Conservation (phyloP, 2,797 vertebrate species). For the Schizothorax lantsangensis region DNA sequence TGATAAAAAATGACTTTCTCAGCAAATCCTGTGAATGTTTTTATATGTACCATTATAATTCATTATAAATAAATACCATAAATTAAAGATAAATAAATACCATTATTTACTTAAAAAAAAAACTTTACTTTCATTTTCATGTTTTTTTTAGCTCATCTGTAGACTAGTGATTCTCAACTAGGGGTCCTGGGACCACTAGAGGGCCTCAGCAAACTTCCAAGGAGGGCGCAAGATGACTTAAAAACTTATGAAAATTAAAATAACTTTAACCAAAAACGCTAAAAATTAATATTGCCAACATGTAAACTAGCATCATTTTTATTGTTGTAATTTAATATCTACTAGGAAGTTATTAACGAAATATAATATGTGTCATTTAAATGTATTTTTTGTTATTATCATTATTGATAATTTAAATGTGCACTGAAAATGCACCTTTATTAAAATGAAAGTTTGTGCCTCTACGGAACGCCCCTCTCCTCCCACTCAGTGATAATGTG, state of each 20-base stretch:
- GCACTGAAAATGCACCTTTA: neutral
- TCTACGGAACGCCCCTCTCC: conserved; percentile 47
- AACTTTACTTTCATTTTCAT: neutral
- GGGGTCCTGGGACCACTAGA: neutral
- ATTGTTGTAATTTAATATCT: neutral
- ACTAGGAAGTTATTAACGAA: neutral
- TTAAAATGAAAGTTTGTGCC: neutral
- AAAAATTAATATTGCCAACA: neutral
- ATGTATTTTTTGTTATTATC: neutral
- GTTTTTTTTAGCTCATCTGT: neutral
- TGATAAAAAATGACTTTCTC: neutral
- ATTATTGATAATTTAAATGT: neutral
- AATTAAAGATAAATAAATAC: no score
- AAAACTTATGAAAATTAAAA: neutral
- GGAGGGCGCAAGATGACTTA: neutral
- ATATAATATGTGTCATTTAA: neutral
- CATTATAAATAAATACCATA: neutral
- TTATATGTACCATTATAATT: neutral
- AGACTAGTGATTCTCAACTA: neutral
- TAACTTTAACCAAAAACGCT: neutral
- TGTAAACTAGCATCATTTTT: neutral
- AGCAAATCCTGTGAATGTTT: neutral
- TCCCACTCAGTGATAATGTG: conserved; percentile 45
- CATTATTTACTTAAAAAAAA: neutral
- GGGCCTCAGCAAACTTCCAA: conserved; percentile 6